Base-by-base conservation (phyloP, 1,140 invertebrate species). In the Aporrectodea caliginosa region DNA sequence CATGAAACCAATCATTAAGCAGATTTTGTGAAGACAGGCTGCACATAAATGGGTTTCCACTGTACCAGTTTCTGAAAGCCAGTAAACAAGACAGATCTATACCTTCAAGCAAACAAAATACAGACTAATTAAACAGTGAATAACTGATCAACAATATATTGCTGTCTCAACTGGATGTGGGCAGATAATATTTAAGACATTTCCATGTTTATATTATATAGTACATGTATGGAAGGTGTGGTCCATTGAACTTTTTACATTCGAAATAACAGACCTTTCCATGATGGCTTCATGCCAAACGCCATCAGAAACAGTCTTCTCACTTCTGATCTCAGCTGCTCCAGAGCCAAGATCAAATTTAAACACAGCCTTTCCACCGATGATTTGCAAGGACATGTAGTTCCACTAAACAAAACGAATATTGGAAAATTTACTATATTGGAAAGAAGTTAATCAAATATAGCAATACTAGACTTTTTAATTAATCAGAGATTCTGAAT, bases 381-480 rank as follows among this genome's bases (percentile, higher is more conserved):
- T 91, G 31, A 99, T 90, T 85, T 97, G 92, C n/a, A 98, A 84
- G 14, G 95, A 93, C 91, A 99, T 93, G 86, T 94, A 99, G 85
- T 99, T 97, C 82, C 94, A 93, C 91, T 94, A 85, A 22, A 87
- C 70, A 16, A 43, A 31, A 43, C 14, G 35, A 2, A 75, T 35
- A 35, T n/a, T n/a, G n/a, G n/a, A n/a, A n/a, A n/a, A n/a, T n/a
- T n/a, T n/a, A n/a, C n/a, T n/a, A n/a, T n/a, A n/a, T n/a, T n/a
- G n/a, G n/a, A n/a, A n/a, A n/a, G n/a, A n/a, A n/a, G n/a, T n/a
- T n/a, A n/a, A n/a, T n/a, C n/a, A n/a, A n/a, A n/a, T n/a, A n/a
- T n/a, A n/a, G n/a, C n/a, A n/a, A n/a, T n/a, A n/a, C n/a, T n/a
- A n/a, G n/a, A n/a, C n/a, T n/a, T n/a, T n/a, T n/a, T n/a, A n/a